Evolutionary conservation across 2,888 invertebrate species (phyloP), one percentile per base, ranked within the genome.

Genomic region (Allacma fusca): DNA sequence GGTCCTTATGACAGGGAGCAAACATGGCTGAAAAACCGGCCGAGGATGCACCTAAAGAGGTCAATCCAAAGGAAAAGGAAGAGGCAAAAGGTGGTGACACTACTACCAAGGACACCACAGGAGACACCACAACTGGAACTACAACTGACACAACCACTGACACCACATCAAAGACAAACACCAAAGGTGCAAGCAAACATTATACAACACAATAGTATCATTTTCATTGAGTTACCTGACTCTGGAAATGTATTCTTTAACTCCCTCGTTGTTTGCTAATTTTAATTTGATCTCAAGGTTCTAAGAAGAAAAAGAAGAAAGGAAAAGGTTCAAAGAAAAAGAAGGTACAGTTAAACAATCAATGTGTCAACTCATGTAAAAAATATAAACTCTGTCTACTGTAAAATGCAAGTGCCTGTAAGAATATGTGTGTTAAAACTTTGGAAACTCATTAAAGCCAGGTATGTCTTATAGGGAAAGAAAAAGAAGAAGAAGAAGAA

Each of bases 401-500:
- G n/a, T n/a, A n/a, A n/a, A n/a, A n/a, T n/a, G 4, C 34, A 34
- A 34, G 34, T 34, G 34, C 34, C 5, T 13, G 40, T 40, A 50
- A n/a, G 19, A 50, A 50, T 19, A 19, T 62, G 9, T 13, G 2
- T 62, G 5, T 62, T 62, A n/a, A n/a, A n/a, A n/a, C n/a, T 62
- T 62, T 12, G 62, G 23, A 26, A 62, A 62, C 23, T 26, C 23
- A 23, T 62, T 62, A 23, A 23, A 62, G 9, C 26, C 62, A 24
- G n/a, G 26, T 23, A n/a, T 23, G 12, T 12, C n/a, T 23, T 62
- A 4, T 26, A 69, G 57, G 34, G 71, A 57, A 78, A 75, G 57
- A 75, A 75, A 65, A 78, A 78, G 19, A 77, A 76, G 64, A 75
- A 77, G 23, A 82, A 81, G 70, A 76, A 75, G 21, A 74, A 77